These are phyloP conservation scores for Cabera pusaria DNA, from an alignment of 2,888 invertebrate species.

Conservation along the genomic window DNA sequence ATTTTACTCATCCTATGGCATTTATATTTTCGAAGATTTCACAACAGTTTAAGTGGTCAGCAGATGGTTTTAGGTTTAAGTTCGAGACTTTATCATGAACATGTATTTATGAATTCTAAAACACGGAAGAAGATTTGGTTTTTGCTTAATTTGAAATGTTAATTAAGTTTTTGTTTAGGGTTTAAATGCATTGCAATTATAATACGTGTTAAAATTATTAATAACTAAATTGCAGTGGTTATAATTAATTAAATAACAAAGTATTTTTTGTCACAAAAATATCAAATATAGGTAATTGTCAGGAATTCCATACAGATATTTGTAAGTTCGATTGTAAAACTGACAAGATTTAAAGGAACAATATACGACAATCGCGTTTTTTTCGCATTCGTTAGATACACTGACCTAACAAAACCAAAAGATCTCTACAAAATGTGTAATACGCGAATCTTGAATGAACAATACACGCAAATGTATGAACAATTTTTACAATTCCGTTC, in stretches of 20 bases:
- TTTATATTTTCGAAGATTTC: constrained; percentile 40
- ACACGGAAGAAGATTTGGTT: constrained; percentile 6
- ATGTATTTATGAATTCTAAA: background rate
- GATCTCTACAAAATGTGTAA: constrained; percentile 8
- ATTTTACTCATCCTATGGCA: constrained; percentile 64
- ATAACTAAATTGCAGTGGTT: too few relatives aligned
- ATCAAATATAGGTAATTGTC: too few relatives aligned
- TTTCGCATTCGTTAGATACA: constrained; percentile 15
- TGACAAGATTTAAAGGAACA: background rate
- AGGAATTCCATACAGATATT: too few relatives aligned
- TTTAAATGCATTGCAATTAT: too few relatives aligned
- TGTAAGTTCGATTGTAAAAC: too few relatives aligned
- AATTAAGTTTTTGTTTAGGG: too few relatives aligned
- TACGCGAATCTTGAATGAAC: constrained; percentile 24
- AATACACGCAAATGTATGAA: constrained; percentile 28
- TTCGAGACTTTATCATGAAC: too few relatives aligned
- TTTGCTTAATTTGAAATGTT: constrained; percentile 4
- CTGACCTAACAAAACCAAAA: constrained; percentile 23
- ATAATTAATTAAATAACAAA: too few relatives aligned
- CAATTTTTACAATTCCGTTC: constrained; percentile 43
- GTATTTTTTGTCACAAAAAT: too few relatives aligned
- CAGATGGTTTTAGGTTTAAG: constrained; percentile 34
- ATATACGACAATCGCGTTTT: constrained; percentile 7
- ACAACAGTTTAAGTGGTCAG: constrained; percentile 40
- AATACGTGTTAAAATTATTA: too few relatives aligned